Conservation (phyloP, 1,140 invertebrate genomes). For the Scylla paramamosain region DNA sequence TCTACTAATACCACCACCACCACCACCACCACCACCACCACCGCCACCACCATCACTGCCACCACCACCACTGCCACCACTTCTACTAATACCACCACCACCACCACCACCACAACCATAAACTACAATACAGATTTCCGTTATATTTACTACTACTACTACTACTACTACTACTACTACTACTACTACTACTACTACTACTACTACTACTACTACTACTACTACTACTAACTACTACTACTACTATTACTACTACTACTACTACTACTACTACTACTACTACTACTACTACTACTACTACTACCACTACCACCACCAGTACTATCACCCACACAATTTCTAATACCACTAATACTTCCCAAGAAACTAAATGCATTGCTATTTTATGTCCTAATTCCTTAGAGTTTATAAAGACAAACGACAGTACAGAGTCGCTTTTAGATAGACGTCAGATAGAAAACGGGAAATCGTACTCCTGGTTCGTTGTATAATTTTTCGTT, state of each 20-base stretch:
- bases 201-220: conserved; percentile 6
- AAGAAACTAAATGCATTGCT: background rate
- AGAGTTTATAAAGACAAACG: too few species aligned
- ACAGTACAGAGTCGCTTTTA: too few species aligned
- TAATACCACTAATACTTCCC: background rate
- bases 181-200: background rate
- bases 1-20: too few species aligned
- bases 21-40: too few species aligned
- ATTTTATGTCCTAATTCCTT: too few species aligned
- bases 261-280: background rate
- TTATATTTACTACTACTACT: too few species aligned
- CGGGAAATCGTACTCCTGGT: too few species aligned
- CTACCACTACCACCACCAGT: background rate
- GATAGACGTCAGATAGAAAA: too few species aligned
- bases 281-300: background rate
- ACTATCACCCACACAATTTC: background rate
- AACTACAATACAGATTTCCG: too few species aligned
- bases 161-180: background rate
- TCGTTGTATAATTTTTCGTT: too few species aligned
- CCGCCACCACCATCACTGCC: too few species aligned
- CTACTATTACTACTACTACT: background rate
- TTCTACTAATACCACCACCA: background rate
- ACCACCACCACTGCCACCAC: too few species aligned
- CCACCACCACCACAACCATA: background rate
- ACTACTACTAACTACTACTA: background rate